Conservation (phyloP, 1,140 invertebrate species). For the Orius insidiosus region DNA sequence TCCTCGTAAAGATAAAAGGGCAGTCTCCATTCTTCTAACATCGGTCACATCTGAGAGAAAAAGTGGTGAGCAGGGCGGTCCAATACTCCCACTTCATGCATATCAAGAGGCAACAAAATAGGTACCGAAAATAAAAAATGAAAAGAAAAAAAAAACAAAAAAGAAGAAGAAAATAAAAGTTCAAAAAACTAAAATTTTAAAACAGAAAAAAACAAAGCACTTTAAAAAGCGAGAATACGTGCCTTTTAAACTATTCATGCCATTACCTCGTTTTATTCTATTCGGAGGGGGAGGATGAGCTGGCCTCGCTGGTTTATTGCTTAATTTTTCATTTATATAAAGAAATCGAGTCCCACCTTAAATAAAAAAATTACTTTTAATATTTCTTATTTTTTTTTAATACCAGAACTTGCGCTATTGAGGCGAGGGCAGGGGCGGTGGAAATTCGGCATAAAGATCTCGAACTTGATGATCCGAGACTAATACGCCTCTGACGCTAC, state of each 20-base stretch:
- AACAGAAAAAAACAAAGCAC: conserved; percentile 4
- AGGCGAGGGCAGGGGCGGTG: conserved; percentile 13
- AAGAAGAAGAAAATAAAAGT: conserved; percentile 16
- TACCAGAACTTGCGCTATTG: conserved; percentile 4
- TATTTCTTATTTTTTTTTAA: no score
- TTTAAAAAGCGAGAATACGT: conserved; percentile 1
- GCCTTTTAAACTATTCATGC: no score
- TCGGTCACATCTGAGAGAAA: conserved; percentile 87
- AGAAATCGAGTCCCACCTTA: conserved; percentile 8
- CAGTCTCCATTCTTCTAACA: conserved; percentile 85
- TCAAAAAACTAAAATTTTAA: conserved; percentile 7
- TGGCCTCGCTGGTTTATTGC: conserved; percentile 14
- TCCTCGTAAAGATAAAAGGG: conserved; percentile 72
- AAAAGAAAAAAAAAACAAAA: no score
- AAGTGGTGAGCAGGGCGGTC: conserved; percentile 38
- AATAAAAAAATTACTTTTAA: no score
- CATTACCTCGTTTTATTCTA: conserved; percentile 18
- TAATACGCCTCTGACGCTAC: conserved; percentile 8
- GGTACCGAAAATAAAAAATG: conserved; percentile 17
- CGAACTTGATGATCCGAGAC: conserved; percentile 17
- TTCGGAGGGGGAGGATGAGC: conserved; percentile 16
- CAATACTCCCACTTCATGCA: conserved; percentile 18
- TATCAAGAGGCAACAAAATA: conserved; percentile 17
- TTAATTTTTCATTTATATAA: conserved; percentile 17
- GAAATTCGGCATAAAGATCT: conserved; percentile 16